A percentile compares a stretch with the other conserved stretches of the same genome.
Evolutionary conservation across 2,888 invertebrate genomes (phyloP).

Genomic region (Temnothorax unifasciatus): DNA sequence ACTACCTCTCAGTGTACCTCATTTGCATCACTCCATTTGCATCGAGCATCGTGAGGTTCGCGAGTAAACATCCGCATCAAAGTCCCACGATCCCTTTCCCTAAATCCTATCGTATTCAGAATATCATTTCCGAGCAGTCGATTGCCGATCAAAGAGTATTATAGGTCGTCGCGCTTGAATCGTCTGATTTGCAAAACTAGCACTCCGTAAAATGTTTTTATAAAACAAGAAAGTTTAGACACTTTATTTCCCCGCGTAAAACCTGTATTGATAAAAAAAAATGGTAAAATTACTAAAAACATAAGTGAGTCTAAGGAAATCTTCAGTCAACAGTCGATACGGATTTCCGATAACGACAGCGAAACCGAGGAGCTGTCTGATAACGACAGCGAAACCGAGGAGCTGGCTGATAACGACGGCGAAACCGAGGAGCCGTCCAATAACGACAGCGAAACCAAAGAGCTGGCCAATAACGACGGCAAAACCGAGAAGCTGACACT

Average conservation of each 20-base stretch:
- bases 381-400: too few relatives aligned
- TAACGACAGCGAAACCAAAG: too few relatives aligned
- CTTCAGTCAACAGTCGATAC: too few relatives aligned
- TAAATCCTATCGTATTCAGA: conserved; percentile 33
- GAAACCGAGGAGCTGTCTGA: too few relatives aligned
- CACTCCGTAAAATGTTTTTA: not conserved
- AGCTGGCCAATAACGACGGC: too few relatives aligned
- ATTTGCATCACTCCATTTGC: conserved; percentile 47
- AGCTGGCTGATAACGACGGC: too few relatives aligned
- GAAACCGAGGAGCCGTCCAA: too few relatives aligned
- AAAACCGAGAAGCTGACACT: too few relatives aligned
- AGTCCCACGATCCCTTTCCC: conserved; percentile 39
- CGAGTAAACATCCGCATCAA: conserved; percentile 54
- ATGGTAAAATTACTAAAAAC: not conserved
- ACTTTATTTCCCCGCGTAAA: not conserved
- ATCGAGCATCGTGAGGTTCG: conserved; percentile 48
- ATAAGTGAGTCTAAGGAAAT: too few relatives aligned
- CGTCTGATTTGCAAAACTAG: conserved; percentile 14
- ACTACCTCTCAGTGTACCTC: conserved; percentile 19
- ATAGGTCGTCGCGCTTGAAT: conserved; percentile 23
- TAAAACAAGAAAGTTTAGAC: not conserved
- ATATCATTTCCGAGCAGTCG: conserved; percentile 33
- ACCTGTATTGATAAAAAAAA: not conserved
- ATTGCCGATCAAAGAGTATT: conserved; percentile 25
- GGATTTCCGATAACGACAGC: too few relatives aligned